Evolutionary conservation across 2,888 invertebrate genomes (phyloP).

Genomic region (Miltochrista miniata): DNA sequence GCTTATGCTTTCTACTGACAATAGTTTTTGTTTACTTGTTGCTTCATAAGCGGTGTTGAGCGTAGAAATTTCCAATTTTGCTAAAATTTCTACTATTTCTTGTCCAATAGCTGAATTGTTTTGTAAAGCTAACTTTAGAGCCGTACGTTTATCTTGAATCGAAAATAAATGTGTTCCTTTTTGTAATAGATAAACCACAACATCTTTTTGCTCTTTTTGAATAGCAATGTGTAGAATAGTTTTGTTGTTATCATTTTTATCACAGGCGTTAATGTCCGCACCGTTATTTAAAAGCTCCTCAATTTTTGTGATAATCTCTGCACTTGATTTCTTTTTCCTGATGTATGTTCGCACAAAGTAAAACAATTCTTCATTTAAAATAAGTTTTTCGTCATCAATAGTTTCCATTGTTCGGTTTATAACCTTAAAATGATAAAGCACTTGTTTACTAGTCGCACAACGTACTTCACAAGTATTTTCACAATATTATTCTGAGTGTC

Average conservation of each 20-base stretch:
- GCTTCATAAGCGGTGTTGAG: background rate
- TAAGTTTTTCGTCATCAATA: constrained; percentile 17
- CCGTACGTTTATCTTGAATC: constrained; percentile 22
- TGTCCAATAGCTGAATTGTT: constrained; percentile 20
- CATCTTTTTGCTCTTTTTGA: constrained; percentile 22
- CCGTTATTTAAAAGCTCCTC: constrained; percentile 22
- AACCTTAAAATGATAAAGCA: background rate
- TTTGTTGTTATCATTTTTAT: constrained; percentile 27
- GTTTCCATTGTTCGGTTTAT: constrained; percentile 14
- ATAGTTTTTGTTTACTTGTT: background rate
- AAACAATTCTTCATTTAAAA: constrained; percentile 29
- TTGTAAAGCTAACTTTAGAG: constrained; percentile 27
- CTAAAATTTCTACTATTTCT: constrained; percentile 15
- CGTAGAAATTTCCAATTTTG: background rate
- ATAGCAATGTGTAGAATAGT: constrained; percentile 34
- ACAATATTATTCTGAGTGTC: background rate
- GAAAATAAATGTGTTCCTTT: constrained; percentile 19
- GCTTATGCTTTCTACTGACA: background rate
- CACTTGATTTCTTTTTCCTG: constrained; percentile 21
- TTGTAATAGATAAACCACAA: constrained; percentile 24
- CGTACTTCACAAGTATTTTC: background rate
- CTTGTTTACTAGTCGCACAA: background rate
- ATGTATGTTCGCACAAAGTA: constrained; percentile 13
- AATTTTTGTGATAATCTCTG: constrained; percentile 28
- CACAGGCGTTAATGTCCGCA: constrained; percentile 31